These are phyloP conservation scores for Pseudotriccus pelzelni DNA, from an alignment of 2,797 vertebrate species.

Conservation along the genomic window DNA sequence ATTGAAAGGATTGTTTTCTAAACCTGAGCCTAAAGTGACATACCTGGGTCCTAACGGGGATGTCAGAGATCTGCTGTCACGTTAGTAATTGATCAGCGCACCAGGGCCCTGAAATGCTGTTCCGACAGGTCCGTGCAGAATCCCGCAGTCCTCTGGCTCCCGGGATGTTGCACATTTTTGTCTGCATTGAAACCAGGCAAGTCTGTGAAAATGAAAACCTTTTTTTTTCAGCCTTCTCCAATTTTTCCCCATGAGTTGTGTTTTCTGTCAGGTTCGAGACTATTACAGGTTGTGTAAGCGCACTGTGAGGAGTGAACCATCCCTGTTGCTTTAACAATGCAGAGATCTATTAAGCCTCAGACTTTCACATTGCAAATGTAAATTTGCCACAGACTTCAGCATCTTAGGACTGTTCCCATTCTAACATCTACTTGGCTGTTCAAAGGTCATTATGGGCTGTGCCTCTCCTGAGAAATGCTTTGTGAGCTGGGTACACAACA, in stretches of 20 bases:
- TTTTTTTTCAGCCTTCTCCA: neutral
- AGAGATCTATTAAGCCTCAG: neutral
- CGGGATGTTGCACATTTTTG: rapidly evolving
- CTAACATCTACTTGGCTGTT: neutral
- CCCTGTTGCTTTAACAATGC: neutral
- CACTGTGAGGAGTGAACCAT: neutral
- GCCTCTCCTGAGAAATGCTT: neutral
- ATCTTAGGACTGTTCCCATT: neutral
- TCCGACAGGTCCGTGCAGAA: rapidly evolving
- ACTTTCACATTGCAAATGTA: neutral
- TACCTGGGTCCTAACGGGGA: neutral
- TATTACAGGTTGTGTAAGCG: neutral
- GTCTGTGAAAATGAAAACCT: neutral
- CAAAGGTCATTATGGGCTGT: neutral
- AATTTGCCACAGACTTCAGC: neutral
- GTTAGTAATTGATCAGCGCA: neutral
- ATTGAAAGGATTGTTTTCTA: neutral
- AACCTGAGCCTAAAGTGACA: neutral
- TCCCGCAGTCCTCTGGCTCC: rapidly evolving
- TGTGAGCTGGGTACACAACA: neutral
- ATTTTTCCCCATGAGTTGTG: neutral
- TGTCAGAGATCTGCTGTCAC: neutral
- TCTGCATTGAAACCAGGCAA: neutral
- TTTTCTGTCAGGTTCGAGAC: neutral
- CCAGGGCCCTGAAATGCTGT: neutral